phyloP scores from a whole-genome alignment of 2,888 invertebrate species.

The Dasypogon diadema region DNA sequence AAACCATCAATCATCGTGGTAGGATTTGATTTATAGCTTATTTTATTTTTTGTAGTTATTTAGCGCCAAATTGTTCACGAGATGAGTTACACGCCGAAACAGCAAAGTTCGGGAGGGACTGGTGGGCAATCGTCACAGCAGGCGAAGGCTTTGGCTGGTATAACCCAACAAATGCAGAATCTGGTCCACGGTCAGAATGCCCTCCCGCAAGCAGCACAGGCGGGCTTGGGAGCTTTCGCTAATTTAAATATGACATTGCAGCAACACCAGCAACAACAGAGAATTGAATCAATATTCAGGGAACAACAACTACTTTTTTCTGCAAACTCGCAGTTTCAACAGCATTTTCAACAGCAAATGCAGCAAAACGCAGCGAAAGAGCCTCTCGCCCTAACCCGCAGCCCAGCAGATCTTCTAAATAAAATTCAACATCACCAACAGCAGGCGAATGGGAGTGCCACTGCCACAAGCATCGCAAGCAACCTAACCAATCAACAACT shows the following conservation, averaged over 20 bases:
- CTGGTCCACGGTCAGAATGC: conserved; percentile 62
- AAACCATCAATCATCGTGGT: conserved; percentile 26
- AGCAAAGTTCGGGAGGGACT: conserved; percentile 57
- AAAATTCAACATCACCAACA: conserved; percentile 62
- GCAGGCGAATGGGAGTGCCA: conserved; percentile 62
- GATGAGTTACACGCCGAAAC: conserved; percentile 56
- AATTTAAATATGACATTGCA: conserved; percentile 62
- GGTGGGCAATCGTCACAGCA: conserved; percentile 61
- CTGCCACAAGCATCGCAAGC: conserved; percentile 58
- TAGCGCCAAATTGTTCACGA: not conserved
- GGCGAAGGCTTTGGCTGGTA: conserved; percentile 60
- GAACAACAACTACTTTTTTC: conserved; percentile 58
- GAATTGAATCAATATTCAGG: conserved; percentile 60
- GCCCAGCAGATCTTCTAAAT: conserved; percentile 63
- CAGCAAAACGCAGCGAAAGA: conserved; percentile 61
- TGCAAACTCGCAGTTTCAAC: conserved; percentile 60
- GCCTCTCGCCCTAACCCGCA: conserved; percentile 62
- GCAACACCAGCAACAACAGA: conserved; percentile 61
- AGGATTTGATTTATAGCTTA: conserved; percentile 8
- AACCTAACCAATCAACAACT: conserved; percentile 60
- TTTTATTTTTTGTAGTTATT: conserved; percentile 20
- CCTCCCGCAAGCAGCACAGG: conserved; percentile 59
- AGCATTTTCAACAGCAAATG: conserved; percentile 62
- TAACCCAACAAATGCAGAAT: conserved; percentile 63
- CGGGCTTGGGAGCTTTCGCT: conserved; percentile 53